Conservation (phyloP, 2,888 invertebrate species). For the Neoitamus cyanurus region DNA sequence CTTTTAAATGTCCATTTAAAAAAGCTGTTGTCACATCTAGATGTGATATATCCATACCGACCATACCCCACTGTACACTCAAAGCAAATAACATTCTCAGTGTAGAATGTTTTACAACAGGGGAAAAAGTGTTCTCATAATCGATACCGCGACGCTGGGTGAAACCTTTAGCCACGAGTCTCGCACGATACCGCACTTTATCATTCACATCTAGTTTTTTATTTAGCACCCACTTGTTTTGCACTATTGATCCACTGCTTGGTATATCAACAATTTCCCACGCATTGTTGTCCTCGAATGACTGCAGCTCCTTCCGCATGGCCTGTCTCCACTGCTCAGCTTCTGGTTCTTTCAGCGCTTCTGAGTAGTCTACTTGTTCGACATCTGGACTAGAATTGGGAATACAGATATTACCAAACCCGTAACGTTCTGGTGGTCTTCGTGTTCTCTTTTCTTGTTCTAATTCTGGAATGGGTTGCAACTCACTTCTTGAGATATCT, state of each 20-base stretch:
- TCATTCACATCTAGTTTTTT: background rate
- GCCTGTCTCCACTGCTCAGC: background rate
- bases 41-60: background rate
- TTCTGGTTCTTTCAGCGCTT: constrained; percentile 3
- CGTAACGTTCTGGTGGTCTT: background rate
- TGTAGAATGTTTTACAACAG: constrained; percentile 47
- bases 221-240: background rate
- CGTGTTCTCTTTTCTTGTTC: background rate
- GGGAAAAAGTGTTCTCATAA: constrained; percentile 6
- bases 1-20: background rate
- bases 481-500: background rate
- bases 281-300: constrained; percentile 2
- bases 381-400: background rate
- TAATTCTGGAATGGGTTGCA: background rate
- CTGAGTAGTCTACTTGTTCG: background rate
- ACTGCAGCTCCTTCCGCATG: background rate
- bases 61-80: background rate
- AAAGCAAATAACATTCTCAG: constrained; percentile 50
- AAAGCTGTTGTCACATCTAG: background rate
- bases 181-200: background rate
- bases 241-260: background rate
- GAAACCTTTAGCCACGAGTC: too few relatives aligned
- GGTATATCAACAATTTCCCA: background rate
- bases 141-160: background rate
- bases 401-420: too few relatives aligned